Percentiles rank a stretch among this genome's conserved stretches.
Evolutionary conservation across 2,888 invertebrate genomes (phyloP).

Genomic region (Cheilosia impressa): DNA sequence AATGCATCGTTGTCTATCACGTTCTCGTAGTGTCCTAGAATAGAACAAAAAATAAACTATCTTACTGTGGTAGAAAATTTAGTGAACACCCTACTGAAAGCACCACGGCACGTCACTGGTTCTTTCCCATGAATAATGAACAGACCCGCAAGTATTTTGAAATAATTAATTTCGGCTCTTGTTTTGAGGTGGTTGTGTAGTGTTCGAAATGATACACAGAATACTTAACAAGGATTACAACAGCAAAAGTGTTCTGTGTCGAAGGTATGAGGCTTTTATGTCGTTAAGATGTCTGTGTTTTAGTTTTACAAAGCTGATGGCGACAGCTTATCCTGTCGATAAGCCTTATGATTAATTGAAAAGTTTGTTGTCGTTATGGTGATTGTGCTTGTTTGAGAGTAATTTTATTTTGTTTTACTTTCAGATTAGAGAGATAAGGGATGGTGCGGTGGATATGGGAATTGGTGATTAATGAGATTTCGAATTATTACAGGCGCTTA

Average conservation of each 20-base stretch:
- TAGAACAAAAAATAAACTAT: too few species aligned
- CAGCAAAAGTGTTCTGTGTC: background rate
- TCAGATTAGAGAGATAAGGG: conserved; percentile 7
- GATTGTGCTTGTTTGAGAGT: conserved; percentile 41
- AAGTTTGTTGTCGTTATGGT: conserved; percentile 37
- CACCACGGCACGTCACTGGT: background rate
- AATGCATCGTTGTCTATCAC: too few species aligned
- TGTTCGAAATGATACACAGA: conserved; percentile 14
- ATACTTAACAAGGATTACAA: conserved; percentile 43
- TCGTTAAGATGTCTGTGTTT: conserved; percentile 42
- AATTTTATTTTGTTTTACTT: conserved; percentile 48
- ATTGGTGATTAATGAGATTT: conserved; percentile 53
- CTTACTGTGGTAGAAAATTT: too few species aligned
- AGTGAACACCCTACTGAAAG: too few species aligned
- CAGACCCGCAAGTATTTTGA: conserved; percentile 39
- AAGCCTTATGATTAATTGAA: conserved; percentile 68
- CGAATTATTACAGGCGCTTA: conserved; percentile 27
- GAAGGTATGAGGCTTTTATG: conserved; percentile 22
- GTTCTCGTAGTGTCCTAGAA: too few species aligned
- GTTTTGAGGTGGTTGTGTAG: background rate
- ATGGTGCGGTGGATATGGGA: conserved; percentile 3
- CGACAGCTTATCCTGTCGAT: conserved; percentile 66
- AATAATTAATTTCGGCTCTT: conserved; percentile 42
- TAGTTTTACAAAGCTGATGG: conserved; percentile 47
- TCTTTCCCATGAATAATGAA: conserved; percentile 46